These are phyloP conservation scores for Meloidogyne exigua DNA, from an alignment of 1,140 invertebrate species.

Conservation along the genomic window DNA sequence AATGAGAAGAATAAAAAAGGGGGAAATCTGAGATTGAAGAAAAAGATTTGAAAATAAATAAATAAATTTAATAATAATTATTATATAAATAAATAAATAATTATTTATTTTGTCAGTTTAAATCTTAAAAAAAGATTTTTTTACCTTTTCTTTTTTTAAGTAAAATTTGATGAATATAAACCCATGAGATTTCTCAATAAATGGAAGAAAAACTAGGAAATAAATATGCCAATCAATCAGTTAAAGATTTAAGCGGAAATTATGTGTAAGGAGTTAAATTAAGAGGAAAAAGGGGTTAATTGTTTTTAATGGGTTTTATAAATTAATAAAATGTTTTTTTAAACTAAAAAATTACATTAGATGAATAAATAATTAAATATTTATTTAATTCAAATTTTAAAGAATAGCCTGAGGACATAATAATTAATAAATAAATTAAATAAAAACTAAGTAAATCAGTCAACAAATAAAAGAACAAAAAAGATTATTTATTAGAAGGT, in stretches of 20 bases:
- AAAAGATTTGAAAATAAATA: not conserved
- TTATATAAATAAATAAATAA: no score
- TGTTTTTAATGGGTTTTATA: not conserved
- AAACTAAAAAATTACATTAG: no score
- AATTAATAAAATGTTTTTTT: no score
- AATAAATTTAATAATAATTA: no score
- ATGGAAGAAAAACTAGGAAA: not conserved
- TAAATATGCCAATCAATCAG: not conserved
- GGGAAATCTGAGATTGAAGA: not conserved
- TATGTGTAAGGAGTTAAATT: not conserved
- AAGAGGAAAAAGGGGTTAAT: not conserved
- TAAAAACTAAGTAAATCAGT: not conserved
- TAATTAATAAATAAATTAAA: not conserved
- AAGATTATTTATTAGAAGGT: not conserved
- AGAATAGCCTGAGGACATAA: not conserved
- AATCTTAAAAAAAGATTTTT: no score
- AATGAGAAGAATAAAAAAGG: not conserved
- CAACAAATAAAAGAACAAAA: not conserved
- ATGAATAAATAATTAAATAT: not conserved
- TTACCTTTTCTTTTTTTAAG: no score
- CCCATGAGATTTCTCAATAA: not conserved
- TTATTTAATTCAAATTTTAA: not conserved
- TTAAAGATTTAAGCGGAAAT: not conserved
- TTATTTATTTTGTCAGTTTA: no score
- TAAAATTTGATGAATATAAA: not conserved